Conservation (phyloP, 1,140 invertebrate species). For the Scaptomyza graminum region DNA sequence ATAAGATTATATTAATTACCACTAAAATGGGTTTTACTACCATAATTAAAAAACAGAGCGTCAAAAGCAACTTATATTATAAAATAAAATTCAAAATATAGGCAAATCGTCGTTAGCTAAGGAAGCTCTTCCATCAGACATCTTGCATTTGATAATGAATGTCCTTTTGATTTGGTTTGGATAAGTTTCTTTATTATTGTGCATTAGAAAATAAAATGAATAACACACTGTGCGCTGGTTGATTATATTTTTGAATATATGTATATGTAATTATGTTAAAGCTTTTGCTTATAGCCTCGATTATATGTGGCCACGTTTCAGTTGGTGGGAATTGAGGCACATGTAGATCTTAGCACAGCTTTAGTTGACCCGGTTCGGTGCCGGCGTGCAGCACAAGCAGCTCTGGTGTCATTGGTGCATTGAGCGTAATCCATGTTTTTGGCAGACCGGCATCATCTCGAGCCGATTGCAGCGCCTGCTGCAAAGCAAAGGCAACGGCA, state of each 20-base stretch:
- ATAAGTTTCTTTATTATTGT: constrained; percentile 81
- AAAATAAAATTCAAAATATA: no score
- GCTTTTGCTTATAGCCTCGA: constrained; percentile 56
- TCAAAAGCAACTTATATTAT: no score
- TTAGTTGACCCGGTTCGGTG: constrained; percentile 63
- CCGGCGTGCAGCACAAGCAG: constrained; percentile 80
- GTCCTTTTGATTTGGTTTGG: constrained; percentile 59
- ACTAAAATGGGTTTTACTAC: no score
- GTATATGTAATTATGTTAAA: constrained; percentile 16
- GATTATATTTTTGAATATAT: constrained; percentile 27
- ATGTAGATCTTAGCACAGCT: constrained; percentile 48
- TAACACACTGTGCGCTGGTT: constrained; percentile 43
- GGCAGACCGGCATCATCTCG: constrained; percentile 85
- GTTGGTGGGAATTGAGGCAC: background rate
- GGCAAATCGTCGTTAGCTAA: no score
- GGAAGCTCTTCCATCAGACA: no score
- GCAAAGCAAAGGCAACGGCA: constrained; percentile 88
- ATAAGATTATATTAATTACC: no score
- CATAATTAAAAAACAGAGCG: no score
- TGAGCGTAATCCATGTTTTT: constrained; percentile 84
- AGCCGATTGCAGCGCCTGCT: constrained; percentile 88
- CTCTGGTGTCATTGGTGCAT: constrained; percentile 84
- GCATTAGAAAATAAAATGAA: constrained; percentile 46
- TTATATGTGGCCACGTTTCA: background rate
- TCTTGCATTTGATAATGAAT: no score